Evolutionary conservation across 2,113 vertebrate genomes (phyloP).

Genomic region (Irena cyanogastra): DNA sequence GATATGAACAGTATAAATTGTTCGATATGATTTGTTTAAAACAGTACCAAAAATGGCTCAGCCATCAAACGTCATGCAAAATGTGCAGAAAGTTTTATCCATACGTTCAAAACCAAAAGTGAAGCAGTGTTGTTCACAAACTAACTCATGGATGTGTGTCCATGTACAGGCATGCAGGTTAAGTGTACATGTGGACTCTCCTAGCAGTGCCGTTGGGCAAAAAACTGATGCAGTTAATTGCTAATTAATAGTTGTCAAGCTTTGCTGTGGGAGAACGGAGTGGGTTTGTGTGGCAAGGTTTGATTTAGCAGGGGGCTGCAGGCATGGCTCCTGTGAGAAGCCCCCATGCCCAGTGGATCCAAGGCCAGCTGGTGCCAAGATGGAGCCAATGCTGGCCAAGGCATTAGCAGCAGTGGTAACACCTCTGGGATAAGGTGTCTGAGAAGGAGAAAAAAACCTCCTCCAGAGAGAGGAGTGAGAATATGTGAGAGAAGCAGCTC

Average conservation of each 20-base stretch:
- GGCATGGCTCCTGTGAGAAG: neutral
- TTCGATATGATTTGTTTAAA: conserved; percentile 22
- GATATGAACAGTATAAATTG: neutral
- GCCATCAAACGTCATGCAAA: neutral
- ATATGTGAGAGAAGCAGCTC: neutral
- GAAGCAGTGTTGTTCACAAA: neutral
- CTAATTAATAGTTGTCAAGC: neutral
- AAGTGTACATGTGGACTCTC: neutral
- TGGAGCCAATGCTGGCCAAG: neutral
- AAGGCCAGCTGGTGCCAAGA: neutral
- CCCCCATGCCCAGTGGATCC: neutral
- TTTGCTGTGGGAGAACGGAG: neutral
- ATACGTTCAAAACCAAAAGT: neutral
- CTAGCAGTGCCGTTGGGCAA: neutral
- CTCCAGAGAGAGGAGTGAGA: neutral
- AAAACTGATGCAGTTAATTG: no score
- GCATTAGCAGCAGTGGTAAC: neutral
- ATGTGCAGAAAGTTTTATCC: neutral
- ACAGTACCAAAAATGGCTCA: neutral
- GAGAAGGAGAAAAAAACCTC: neutral
- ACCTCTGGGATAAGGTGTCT: neutral
- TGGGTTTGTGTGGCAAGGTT: neutral
- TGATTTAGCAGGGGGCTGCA: neutral
- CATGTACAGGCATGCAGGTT: fast-evolving
- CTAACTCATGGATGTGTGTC: neutral